Evolutionary conservation across 2,888 invertebrate genomes (phyloP).

Genomic region (Marasmarcha lunaedactyla): DNA sequence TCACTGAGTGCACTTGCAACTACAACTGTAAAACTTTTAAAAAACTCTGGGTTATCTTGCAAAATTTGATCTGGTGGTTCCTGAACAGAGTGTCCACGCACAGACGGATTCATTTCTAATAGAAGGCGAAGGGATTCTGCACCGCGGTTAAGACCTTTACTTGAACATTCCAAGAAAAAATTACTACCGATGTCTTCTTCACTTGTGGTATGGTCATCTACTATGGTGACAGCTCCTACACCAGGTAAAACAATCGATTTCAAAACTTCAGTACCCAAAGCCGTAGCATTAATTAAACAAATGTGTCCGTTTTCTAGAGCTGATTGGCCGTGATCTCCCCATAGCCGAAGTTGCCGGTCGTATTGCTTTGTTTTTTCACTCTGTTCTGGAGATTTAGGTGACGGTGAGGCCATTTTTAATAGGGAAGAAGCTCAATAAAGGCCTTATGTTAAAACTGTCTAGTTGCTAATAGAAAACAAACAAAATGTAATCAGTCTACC

Average conservation of each 20-base stretch:
- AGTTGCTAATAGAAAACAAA: too few species aligned
- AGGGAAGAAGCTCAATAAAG: too few species aligned
- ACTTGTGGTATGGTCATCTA: constrained; percentile 86
- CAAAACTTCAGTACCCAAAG: constrained; percentile 92
- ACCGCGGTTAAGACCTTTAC: constrained; percentile 86
- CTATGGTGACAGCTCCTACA: constrained; percentile 90
- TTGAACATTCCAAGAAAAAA: constrained; percentile 90
- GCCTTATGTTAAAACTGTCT: too few species aligned
- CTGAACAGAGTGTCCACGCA: constrained; percentile 91
- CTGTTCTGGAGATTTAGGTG: constrained; percentile 79
- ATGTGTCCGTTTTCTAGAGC: constrained; percentile 90
- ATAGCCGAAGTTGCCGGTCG: constrained; percentile 89
- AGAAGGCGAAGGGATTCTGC: constrained; percentile 85
- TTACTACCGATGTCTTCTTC: constrained; percentile 96
- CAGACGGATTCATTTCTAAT: constrained; percentile 92
- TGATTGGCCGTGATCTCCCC: constrained; percentile 98
- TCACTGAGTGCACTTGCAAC: constrained; percentile 84
- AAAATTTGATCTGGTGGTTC: constrained; percentile 89
- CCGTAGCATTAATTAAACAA: constrained; percentile 94
- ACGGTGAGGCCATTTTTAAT: constrained; percentile 80
- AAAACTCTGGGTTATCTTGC: constrained; percentile 88
- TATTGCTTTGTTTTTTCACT: constrained; percentile 83
- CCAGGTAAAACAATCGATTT: constrained; percentile 97
- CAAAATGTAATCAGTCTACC: too few species aligned
- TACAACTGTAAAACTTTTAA: constrained; percentile 88